These are phyloP conservation scores for Encarsia formosa DNA, from an alignment of 2,888 invertebrate species.

Conservation along the genomic window DNA sequence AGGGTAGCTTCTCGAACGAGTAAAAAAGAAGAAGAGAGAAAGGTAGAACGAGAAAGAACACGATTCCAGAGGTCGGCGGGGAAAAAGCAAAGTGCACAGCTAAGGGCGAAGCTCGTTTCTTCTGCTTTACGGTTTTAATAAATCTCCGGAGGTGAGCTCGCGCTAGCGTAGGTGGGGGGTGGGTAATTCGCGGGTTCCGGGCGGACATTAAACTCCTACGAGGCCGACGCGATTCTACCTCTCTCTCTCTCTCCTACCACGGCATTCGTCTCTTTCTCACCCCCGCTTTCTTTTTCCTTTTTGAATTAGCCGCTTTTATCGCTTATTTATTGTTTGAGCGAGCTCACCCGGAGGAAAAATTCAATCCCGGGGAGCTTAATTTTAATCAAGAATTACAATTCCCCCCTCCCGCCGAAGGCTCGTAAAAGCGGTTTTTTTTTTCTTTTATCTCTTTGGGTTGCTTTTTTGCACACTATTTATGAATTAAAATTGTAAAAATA, in stretches of 20 bases:
- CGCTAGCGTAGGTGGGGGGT: background rate
- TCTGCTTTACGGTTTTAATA: slow-evolving; percentile 50
- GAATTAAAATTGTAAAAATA: no score
- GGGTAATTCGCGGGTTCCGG: slow-evolving; percentile 46
- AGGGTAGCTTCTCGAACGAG: no score
- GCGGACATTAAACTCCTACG: slow-evolving; percentile 45
- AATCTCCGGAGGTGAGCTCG: slow-evolving; percentile 37
- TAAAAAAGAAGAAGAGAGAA: no score
- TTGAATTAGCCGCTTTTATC: slow-evolving; percentile 6
- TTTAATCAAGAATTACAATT: no score
- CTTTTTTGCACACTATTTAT: no score
- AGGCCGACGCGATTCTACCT: background rate
- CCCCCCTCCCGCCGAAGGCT: no score
- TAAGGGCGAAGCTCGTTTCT: slow-evolving; percentile 47
- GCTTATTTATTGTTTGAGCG: slow-evolving; percentile 1
- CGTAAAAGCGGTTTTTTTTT: background rate
- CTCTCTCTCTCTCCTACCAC: background rate
- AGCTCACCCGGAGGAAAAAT: no score
- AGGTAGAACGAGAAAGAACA: no score
- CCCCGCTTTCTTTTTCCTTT: background rate
- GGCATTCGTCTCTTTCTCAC: background rate
- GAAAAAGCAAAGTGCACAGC: no score
- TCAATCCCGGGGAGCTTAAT: no score
- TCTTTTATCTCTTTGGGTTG: background rate
- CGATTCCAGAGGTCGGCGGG: no score